phyloP scores from a whole-genome alignment of 2,797 vertebrate species.

The Peromyscus aztecus region DNA sequence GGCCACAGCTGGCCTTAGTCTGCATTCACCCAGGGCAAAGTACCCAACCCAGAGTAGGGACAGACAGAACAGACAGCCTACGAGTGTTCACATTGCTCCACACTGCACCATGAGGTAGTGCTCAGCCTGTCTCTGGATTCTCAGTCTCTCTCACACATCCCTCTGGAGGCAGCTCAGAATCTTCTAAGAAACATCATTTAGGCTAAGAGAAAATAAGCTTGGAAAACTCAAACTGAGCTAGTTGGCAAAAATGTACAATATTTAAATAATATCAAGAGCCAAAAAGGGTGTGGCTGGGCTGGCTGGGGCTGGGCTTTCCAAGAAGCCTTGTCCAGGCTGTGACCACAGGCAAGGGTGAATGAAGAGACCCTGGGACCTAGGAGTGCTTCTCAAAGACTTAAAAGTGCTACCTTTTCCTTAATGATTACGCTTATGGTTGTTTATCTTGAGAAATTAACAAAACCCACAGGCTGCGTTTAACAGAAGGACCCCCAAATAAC shows the following conservation, averaged over 20 bases:
- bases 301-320: neutral
- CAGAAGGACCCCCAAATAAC: neutral
- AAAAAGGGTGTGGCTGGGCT: neutral
- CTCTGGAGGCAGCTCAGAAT: neutral
- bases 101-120: accelerated
- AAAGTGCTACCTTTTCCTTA: neutral
- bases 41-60: neutral
- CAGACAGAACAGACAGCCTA: neutral
- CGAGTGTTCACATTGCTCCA: neutral
- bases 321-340: neutral
- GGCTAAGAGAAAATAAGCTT: neutral
- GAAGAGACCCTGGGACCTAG: neutral
- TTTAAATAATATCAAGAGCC: neutral
- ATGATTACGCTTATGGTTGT: neutral
- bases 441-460: neutral
- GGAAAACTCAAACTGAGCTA: neutral
- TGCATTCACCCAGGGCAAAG: neutral
- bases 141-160: neutral
- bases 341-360: neutral
- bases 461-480: neutral
- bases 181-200: neutral
- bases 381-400: neutral
- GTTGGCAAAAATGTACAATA: neutral
- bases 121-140: neutral
- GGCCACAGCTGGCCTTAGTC: neutral